A percentile compares a stretch with the other conserved stretches of the same genome.
These are phyloP conservation scores for Spea bombifrons DNA, from an alignment of 2,113 vertebrate species.

Conservation along the genomic window DNA sequence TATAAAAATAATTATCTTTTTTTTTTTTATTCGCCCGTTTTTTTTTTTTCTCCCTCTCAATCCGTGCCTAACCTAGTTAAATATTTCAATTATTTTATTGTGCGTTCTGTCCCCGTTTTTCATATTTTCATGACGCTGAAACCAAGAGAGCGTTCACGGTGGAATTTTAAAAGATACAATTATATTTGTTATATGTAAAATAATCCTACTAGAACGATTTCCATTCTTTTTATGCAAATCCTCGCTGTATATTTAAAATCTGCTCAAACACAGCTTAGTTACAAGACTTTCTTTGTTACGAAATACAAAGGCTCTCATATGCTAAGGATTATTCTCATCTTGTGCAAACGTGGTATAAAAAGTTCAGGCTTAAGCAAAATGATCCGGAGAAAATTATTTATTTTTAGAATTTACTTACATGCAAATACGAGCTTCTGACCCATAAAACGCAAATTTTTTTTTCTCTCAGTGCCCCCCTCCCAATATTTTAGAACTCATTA, in stretches of 20 bases:
- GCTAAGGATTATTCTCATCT: background rate
- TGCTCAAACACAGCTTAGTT: background rate
- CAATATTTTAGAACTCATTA: too few species aligned
- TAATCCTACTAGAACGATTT: background rate
- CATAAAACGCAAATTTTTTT: too few species aligned
- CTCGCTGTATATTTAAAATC: slow-evolving; percentile 1
- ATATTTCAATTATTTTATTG: background rate
- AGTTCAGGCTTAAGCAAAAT: too few species aligned
- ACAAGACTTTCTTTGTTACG: background rate
- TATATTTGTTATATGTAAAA: background rate
- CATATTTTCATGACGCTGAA: background rate
- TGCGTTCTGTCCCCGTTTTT: background rate
- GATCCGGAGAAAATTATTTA: too few species aligned
- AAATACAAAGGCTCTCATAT: background rate
- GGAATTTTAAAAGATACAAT: background rate
- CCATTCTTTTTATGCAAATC: slow-evolving; percentile 4
- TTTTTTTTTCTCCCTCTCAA: background rate
- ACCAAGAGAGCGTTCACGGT: background rate
- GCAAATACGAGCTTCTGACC: too few species aligned
- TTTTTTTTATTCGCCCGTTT: too few species aligned
- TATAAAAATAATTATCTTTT: background rate
- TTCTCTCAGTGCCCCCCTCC: too few species aligned
- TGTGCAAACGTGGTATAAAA: background rate
- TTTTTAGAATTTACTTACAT: too few species aligned
- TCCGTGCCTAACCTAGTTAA: background rate